Evolutionary conservation across 2,113 vertebrate genomes (phyloP), one percentile per base, ranked within the genome.

Genomic region (Paedocypris sp.): DNA sequence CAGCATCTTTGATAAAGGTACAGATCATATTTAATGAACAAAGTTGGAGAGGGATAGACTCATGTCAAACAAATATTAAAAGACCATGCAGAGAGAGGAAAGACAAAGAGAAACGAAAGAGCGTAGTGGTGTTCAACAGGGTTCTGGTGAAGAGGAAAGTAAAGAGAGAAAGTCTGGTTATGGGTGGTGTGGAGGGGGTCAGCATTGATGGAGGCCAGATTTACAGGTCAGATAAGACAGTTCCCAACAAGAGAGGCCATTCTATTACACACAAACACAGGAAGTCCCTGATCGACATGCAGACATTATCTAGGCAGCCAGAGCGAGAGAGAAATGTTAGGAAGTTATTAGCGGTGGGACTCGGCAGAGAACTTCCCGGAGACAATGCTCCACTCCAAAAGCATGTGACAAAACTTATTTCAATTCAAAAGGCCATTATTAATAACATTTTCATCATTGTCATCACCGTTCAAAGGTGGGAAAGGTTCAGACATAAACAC

Each of bases 201-300:
- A 75, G 72, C 71, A 75, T 82, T 82, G 81, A 83, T 78, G 78
- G 77, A 79, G 80, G 77, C 80, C 77, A 83, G 84, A 86, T 86
- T 83, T 79, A 70, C 79, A 82, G 75, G 75, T 81, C 77, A 83
- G 85, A 86, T 86, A 83, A 85, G 82, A 80, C 75, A 7, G 67
- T 84, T 83, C 83, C 81, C 76, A 78, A 81, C 74, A 79, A 86
- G 85, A 88, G 83, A 80, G 77, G 65, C 87, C 82, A 91, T 92
- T 92, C 89, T 92, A 79, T 79, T 80, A 77, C 81, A 89, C 85
- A 98, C 93, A 97, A 97, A 98, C 80, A 89, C 92, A 94, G 94
- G 94, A 98, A 92, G 88, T 85, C 87, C 84, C 90, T 90, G 93
- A 89, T 86, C 77, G 85, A 89, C 87, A 86, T 69, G 81, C 74